Evolutionary conservation across 2,797 vertebrate species (phyloP).

Genomic region (Phrynocephalus forsythii): DNA sequence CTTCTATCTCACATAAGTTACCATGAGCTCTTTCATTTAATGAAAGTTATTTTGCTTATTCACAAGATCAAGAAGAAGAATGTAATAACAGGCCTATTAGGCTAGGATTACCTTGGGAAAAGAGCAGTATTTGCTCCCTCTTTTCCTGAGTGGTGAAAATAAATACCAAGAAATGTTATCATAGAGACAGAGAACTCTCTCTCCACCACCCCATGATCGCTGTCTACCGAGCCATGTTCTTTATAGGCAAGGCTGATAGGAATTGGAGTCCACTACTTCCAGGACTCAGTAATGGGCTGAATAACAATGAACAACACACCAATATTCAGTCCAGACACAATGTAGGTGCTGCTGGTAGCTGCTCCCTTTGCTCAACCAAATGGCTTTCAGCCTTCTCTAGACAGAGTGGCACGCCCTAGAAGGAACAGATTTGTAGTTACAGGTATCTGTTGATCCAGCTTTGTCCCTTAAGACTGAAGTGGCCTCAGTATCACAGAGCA

Average conservation of each 20-base stretch:
- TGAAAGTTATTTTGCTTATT: slow-evolving; percentile 3
- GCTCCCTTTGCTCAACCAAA: too few relatives aligned
- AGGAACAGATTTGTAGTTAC: too few relatives aligned
- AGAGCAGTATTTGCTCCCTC: neutral
- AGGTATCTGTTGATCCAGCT: too few relatives aligned
- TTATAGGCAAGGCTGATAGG: neutral
- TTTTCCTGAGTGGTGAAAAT: neutral
- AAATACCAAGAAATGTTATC: neutral
- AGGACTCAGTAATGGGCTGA: too few relatives aligned
- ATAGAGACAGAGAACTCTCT: neutral
- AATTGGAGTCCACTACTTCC: neutral
- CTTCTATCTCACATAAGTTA: slow-evolving; percentile 11
- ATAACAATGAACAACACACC: too few relatives aligned
- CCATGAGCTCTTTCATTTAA: neutral
- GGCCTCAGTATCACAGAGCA: too few relatives aligned
- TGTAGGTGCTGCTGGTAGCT: too few relatives aligned
- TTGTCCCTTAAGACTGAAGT: too few relatives aligned
- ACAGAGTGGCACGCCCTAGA: too few relatives aligned
- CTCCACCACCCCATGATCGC: neutral
- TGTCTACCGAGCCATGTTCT: neutral
- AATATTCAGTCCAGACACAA: too few relatives aligned
- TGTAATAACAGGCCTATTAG: neutral
- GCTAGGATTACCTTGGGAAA: neutral
- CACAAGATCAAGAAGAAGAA: neutral
- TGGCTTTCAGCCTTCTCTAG: too few relatives aligned